Evolutionary conservation across 2,797 vertebrate genomes (phyloP), one percentile per base, ranked within the genome.

Genomic region (Trachurus trachurus): DNA sequence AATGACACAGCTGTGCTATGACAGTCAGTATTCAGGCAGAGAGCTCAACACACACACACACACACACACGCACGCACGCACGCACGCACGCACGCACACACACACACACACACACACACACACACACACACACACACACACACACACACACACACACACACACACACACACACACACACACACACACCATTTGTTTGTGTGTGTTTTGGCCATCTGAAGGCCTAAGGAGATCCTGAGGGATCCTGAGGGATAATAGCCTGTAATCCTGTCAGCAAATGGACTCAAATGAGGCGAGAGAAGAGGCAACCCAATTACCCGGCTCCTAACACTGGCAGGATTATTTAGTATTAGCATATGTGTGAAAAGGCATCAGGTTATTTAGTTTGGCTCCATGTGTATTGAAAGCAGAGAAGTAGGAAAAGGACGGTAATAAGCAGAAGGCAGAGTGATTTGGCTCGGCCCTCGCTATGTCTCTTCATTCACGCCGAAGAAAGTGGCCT

Each of bases 261-360:
- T 94, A 91, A 94, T 97, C 94, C 95, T 95, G 96, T 96, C 96
- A 94, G 95, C 93, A 95, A 94, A 95, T 90, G 94, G 94, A 90
- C 92, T 92, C 82, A 93, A 92, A 93, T 93, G 91, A 94, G 91
- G 87, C 90, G 90, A 91, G 92, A 90, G 94, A 95, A 96, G 95
- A 94, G 93, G 90, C 88, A 91, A 94, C 85, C 89, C 95, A 96
- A 97, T 97, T 97, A 97, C 95, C 93, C 93, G 40, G 82, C 84
- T 69, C 86, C 93, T 88, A 93, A 94, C 96, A 96, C 96, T 95
- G 96, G 95, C 93, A 89, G 96, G 95, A 96, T 97, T 93, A 93
- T 91, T 90, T 88, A 88, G 88, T 86, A 93, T 93, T 96, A 96
- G 95, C 95, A 95, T 96, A 94, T 86, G 88, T 92, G 93, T 92